phyloP scores from a whole-genome alignment of 2,797 vertebrate genomes.

The Lepilemur septentrionalis region DNA sequence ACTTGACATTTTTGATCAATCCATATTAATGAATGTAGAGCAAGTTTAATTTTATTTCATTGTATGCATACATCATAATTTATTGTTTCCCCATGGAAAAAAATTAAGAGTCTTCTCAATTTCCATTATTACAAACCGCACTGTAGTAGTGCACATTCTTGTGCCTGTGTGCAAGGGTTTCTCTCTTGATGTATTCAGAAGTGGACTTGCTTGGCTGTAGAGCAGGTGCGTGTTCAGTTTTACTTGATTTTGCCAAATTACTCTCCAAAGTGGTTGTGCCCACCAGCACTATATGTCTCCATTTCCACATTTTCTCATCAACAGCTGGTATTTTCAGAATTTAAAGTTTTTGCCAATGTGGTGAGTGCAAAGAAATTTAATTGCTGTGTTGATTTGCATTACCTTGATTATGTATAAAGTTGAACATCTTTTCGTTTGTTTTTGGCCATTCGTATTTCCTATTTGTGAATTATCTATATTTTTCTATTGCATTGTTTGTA shows the following conservation, averaged over 20 bases:
- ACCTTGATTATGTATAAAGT: neutral
- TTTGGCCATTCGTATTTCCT: neutral
- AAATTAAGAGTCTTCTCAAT: neutral
- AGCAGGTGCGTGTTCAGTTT: neutral
- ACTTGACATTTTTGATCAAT: neutral
- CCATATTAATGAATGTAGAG: neutral
- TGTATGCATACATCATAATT: neutral
- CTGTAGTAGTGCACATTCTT: neutral
- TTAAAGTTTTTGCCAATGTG: constrained; percentile 22
- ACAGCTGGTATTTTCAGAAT: constrained; percentile 44
- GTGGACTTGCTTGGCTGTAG: neutral
- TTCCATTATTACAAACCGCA: neutral
- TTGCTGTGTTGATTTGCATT: constrained; percentile 15
- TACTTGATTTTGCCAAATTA: neutral
- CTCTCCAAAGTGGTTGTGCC: neutral
- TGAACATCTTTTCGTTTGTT: constrained; percentile 29
- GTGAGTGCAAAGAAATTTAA: constrained; percentile 12
- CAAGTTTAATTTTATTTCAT: neutral
- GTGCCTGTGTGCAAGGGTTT: neutral
- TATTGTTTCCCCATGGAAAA: neutral
- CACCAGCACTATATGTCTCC: neutral
- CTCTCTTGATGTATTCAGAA: neutral
- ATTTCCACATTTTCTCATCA: neutral
- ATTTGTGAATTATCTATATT: neutral
- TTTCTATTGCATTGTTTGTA: neutral